phyloP scores from a whole-genome alignment of 1,140 invertebrate genomes.

The Arion vulgaris region DNA sequence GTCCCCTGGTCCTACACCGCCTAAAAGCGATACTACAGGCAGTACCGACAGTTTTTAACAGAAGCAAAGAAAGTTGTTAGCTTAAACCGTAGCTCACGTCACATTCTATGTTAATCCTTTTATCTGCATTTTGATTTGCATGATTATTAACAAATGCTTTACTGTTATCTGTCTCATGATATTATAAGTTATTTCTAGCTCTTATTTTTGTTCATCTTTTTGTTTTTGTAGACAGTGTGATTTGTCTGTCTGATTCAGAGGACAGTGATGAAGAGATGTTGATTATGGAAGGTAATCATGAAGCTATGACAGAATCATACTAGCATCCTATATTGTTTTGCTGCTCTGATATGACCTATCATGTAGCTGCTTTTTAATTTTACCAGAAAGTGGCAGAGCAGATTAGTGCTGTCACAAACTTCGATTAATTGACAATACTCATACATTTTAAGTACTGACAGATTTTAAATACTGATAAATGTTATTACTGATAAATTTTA shows the following conservation, averaged over 20 bases:
- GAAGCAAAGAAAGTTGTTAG: too few species aligned
- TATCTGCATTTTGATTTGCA: too few species aligned
- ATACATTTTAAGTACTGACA: too few species aligned
- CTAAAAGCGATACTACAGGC: too few species aligned
- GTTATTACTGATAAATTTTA: too few species aligned
- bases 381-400: background rate
- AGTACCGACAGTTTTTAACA: too few species aligned
- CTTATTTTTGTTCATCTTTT: background rate
- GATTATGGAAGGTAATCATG: conserved; percentile 10
- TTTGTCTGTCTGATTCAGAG: conserved; percentile 23
- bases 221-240: background rate
- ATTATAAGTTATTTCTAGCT: background rate
- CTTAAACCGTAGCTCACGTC: too few species aligned
- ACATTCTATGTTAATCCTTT: too few species aligned
- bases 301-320: background rate
- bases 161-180: background rate
- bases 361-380: background rate
- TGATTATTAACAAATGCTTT: too few species aligned
- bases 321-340: background rate
- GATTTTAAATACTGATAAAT: too few species aligned
- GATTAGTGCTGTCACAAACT: background rate
- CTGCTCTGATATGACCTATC: background rate
- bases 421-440: too few species aligned
- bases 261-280: background rate
- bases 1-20: too few species aligned